Evolutionary conservation across 2,797 vertebrate species (phyloP).

Genomic region (Cygnus olor): DNA sequence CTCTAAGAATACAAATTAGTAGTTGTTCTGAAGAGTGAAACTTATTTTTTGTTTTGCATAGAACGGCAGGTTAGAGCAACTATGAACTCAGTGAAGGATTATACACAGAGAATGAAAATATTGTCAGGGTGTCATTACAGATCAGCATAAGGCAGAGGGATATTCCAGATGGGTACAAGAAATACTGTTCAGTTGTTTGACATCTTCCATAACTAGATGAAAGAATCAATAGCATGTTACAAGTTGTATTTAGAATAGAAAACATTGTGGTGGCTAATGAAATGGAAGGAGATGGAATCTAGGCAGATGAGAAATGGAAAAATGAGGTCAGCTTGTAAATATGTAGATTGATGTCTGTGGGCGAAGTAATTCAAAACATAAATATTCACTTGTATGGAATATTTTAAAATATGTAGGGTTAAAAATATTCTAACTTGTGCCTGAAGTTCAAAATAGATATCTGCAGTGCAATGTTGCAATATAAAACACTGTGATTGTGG

Average conservation of each 20-base stretch:
- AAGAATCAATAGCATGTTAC: background rate
- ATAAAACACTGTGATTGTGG: background rate
- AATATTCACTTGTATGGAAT: background rate
- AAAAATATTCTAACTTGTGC: background rate
- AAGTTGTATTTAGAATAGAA: background rate
- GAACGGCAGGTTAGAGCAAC: background rate
- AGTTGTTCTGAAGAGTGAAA: constrained; percentile 4
- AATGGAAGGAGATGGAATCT: background rate
- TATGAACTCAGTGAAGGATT: background rate
- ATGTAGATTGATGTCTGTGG: background rate
- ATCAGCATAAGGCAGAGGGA: background rate
- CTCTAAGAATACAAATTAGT: background rate
- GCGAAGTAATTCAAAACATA: background rate
- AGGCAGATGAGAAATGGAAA: background rate
- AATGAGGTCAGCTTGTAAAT: background rate
- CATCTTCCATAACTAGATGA: background rate
- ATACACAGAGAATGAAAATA: background rate
- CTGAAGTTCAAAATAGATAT: background rate
- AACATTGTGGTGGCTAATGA: background rate
- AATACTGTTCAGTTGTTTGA: background rate
- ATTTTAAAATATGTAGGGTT: background rate
- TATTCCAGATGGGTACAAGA: background rate
- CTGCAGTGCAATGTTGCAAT: background rate
- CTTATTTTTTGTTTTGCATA: background rate
- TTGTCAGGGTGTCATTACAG: background rate